Base-by-base conservation (phyloP, 2,113 vertebrate genomes). In the Protomyctophum bolini region DNA sequence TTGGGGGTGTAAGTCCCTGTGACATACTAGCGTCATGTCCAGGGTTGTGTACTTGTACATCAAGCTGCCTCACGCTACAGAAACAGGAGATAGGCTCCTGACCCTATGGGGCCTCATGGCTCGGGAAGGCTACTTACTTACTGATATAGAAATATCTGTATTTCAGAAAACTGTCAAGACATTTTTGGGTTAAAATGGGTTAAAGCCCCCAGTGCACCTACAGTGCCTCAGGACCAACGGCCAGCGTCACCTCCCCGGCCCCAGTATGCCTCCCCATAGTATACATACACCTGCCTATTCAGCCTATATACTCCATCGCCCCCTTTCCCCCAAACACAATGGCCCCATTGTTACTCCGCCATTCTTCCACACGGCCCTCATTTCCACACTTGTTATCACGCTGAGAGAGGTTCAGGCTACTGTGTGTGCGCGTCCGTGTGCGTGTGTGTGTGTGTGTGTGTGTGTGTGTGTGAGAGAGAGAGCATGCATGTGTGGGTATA, bases 381-480 rank as follows among this genome's bases (percentile, higher is more conserved):
- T 91, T 90, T 92, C 85, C 87, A 89, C 78, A 79, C 84, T 88
- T 73, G 77, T 90, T 88, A 90, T 91, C 88, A 83, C 86, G 81
- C 77, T 7, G 50, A 81, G 74, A 66, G 84, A 86, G 80, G 87
- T 86, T 21, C n/a, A n/a, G n/a, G n/a, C n/a, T 86, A 88, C 83
- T 82, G 70, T 82, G 82, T 80, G 77, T 72, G 7, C 28, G 14
- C 12, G 8, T 68, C 52, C 33, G 49, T 59, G 49, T 73, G 64
- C 66, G 47, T 58, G 69, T 62, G 67, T 65, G 67, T 75, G 66
- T 75, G 80, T 66, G 12, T 63, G 45, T 14, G 61, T 15, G 45
- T 21, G 47, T 48, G 57, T 11, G 21, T 45, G 73, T 47, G 57
- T 57, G 58, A 67, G 60, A 56, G 33, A 68, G 63, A 21, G 21